Evolutionary conservation across 2,113 vertebrate genomes (phyloP).

Genomic region (Cyprinodon brontotheroides): DNA sequence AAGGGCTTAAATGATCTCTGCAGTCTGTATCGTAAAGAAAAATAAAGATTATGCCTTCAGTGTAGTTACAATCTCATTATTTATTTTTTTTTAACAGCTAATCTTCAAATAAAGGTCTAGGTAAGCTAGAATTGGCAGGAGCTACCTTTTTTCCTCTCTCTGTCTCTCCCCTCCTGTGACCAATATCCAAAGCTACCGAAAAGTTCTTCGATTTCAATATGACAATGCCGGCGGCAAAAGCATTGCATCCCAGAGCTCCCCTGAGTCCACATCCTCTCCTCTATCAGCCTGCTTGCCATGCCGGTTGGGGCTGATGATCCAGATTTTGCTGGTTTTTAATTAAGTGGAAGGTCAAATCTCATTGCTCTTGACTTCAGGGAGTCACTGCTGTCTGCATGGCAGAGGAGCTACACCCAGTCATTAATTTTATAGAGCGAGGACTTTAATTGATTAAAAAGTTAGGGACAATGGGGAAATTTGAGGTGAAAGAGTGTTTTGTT

Average conservation of each 20-base stretch:
- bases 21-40: not conserved
- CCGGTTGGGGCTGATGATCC: conserved; percentile 66
- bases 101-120: conserved; percentile 44
- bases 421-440: conserved; percentile 73
- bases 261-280: conserved; percentile 43
- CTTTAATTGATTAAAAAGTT: conserved; percentile 78
- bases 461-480: conserved; percentile 62
- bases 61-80: too few species aligned
- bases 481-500: conserved; percentile 38
- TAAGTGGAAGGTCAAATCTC: conserved; percentile 81
- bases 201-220: conserved; percentile 72
- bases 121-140: conserved; percentile 14
- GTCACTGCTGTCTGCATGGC: conserved; percentile 68
- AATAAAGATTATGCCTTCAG: not conserved
- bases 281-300: conserved; percentile 42
- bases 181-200: conserved; percentile 23
- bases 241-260: conserved; percentile 61
- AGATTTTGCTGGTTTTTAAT: conserved; percentile 82
- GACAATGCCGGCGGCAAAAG: conserved; percentile 79
- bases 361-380: conserved; percentile 75
- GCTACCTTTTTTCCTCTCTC: not conserved
- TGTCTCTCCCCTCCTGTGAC: conserved; percentile 50
- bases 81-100: conserved; percentile 49
- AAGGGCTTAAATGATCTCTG: not conserved
- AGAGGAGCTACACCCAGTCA: conserved; percentile 70